phyloP scores from a whole-genome alignment of 2,888 invertebrate species.

The Cephus runcator region DNA sequence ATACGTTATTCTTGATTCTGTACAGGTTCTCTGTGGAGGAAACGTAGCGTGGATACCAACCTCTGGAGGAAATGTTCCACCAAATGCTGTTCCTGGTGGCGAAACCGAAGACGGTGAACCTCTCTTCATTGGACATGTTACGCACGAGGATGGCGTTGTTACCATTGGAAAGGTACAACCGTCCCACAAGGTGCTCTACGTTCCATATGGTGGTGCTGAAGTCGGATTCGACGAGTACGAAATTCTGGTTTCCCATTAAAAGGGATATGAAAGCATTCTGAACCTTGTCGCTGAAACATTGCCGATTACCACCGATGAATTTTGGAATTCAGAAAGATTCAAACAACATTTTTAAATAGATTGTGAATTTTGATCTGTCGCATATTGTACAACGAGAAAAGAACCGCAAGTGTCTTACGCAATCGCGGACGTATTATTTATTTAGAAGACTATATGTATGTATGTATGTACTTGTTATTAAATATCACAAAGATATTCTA shows the following conservation, averaged over 20 bases:
- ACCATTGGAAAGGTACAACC: constrained; percentile 87
- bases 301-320: not conserved
- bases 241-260: constrained; percentile 71
- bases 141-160: constrained; percentile 77
- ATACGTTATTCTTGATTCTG: not conserved
- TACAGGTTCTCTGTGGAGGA: constrained; percentile 63
- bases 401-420: not conserved
- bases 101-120: constrained; percentile 83
- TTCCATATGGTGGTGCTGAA: constrained; percentile 84
- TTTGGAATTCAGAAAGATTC: not conserved
- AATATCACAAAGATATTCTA: not conserved
- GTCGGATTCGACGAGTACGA: constrained; percentile 84
- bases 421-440: not conserved
- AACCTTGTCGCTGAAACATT: not conserved
- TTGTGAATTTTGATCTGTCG: not conserved
- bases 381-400: not conserved
- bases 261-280: not conserved
- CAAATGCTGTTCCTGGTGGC: constrained; percentile 78
- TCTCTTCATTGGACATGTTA: constrained; percentile 80
- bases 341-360: not conserved
- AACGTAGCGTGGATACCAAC: constrained; percentile 70
- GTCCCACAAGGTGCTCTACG: constrained; percentile 84
- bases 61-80: constrained; percentile 74
- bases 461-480: not conserved
- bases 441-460: not conserved